Base-by-base conservation (phyloP, 1,140 invertebrate genomes). In the Lasioglossum baleicum region DNA sequence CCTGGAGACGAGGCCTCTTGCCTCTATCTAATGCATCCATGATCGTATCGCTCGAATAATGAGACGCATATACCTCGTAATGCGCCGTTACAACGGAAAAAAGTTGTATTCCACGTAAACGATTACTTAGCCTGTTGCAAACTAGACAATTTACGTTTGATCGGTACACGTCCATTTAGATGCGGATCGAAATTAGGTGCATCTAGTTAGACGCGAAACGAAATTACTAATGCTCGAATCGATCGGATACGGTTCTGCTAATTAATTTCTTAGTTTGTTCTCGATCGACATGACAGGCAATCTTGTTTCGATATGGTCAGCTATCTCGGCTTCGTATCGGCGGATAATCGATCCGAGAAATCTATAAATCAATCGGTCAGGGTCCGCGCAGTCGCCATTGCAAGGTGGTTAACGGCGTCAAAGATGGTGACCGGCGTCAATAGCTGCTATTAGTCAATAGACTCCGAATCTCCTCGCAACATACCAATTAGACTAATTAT, bases 341-440 rank as follows among this genome's bases (percentile, higher is more conserved):
- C 53, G 17, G 56, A 58, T 26, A 51, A 48, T 40, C 17, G 40
- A 20, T 31, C n/a, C 22, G 64, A 68, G 35, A 44, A 64, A 58
- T 73, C 60, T n/a, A 81, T 67, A 74, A 56, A 81, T 77, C 70
- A 51, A 31, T 70, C 75, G 63, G 10, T 63, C 75, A 53, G 31
- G 13, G 13, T 65, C n/a, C 20, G 48, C 22, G n/a, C 22, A 53
- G 22, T 6, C 42, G 56, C 56, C 86, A 15, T n/a, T 72, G 80
- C 80, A 85, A 84, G 82, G 79, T 83, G 88, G 84, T 68, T 68
- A 60, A 60, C 35, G 4, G 4, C 20, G 31, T 78, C 73, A 61
- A 63, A 78, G 53, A 61, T 22, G 15, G 31, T 76, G 75, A 87
- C 80, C 68, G 20, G 77, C 88, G 87, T 83, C 87, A 90, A 90